Evolutionary conservation across 2,888 invertebrate species (phyloP), one percentile per base, ranked within the genome.

Genomic region (Lithophane ornitopus): DNA sequence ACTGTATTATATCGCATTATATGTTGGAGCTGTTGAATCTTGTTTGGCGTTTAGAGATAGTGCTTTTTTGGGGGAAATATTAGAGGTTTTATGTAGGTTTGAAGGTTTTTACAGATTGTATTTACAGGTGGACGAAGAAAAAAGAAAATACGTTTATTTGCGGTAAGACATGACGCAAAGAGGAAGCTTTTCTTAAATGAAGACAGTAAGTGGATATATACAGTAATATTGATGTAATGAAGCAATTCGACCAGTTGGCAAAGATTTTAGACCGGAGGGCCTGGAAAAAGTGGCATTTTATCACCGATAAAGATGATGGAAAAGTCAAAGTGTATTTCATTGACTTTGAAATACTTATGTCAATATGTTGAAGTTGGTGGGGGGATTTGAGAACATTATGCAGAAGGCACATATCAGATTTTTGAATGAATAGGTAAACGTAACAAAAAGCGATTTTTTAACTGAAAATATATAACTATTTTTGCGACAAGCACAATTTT

Each of bases 1-100:
- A 75, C 78, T 75, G 78, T 87, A 81, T 88, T 86, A 81, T 88
- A 82, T 85, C 79, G 76, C 69, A 78, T 84, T 88, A 85, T 87
- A 81, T 82, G n/a, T 70, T 76, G 52, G 46, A 82, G 82, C 71
- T 58, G 63, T 82, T 85, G 69, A 70, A 82, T 82, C 78, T 76
- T 74, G 66, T 74, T 70, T 67, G 61, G 56, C 44, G 49, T 70
- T 84, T 75, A 59, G n/a, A 62, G 75, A 75, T 80, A 70, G 84
- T 59, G 52, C 22, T 52, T 58, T 70, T 65, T 49, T 22, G 16
- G 39, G 2, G 2, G 52, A 41, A 39, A 12, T 49, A 34, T 63
- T 46, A 9, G 8, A 28, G 26, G 16, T 34, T 46, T 46, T 61
- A 4, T 26, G 6, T 44, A 26, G 44, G 19, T n/a, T 22, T 26